Evolutionary conservation across 2,888 invertebrate genomes (phyloP), one percentile per base, ranked within the genome.

Genomic region (Abrostola triplasia): DNA sequence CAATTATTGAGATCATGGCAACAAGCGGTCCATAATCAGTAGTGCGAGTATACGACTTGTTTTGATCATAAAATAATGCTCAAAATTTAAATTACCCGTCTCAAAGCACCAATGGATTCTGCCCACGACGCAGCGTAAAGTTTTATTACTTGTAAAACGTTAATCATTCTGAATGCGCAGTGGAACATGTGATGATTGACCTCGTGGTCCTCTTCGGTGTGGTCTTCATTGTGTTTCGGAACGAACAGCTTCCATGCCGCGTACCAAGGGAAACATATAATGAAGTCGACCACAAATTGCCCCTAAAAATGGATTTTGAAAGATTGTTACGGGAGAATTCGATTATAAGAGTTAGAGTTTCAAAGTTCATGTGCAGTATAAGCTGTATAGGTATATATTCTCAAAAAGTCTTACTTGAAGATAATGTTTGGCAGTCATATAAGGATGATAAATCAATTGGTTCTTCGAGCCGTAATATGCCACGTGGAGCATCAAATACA

Each of bases 361-460:
- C 5, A 40, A 40, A 52, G 4, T 10, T 24, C 4, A 24, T 24
- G 24, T 24, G 4, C 24, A 24, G 24, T 24, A 24, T n/a, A 38
- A 10, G 7, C 38, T 38, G 38, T 38, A 38, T 2, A 24, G 24
- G 24, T 24, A 24, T 24, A 24, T 10, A 11, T 11, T 41, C 0
- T 41, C n/a, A n/a, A n/a, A n/a, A 47, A 24, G 24, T 24, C 83
- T 81, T 66, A 92, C 94, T 79, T 77, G 89, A 9, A 95, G 70
- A 83, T 95, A 95, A 73, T 95, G 88, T 66, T 80, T 88, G 0
- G 95, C 95, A 6, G 95, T 95, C 81, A 93, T 85, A 75, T 94
- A 93, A 8, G 95, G 95, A 83, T 95, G 95, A 69, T 93, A 93
- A 60, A 95, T 92, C 9, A 95, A 81, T 70, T 95, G 94, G 70